Evolutionary conservation across 2,113 vertebrate species (phyloP), one percentile per base, ranked within the genome.

Genomic region (Neoarius graeffei): DNA sequence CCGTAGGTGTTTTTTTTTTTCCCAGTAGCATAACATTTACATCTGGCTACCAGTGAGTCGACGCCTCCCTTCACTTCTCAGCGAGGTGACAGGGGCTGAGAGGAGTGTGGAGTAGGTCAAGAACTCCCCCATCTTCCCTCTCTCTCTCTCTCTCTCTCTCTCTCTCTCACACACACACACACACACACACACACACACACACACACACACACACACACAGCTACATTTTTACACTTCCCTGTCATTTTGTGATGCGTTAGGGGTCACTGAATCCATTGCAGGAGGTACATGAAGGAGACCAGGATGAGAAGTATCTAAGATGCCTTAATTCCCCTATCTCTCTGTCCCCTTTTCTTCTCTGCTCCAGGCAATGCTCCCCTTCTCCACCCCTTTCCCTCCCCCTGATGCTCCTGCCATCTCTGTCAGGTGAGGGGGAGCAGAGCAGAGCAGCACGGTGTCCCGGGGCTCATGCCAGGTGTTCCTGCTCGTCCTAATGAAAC

Each of bases 181-280:
- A 93, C 92, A 91, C 93, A 93, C 92, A 91, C 88, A 81, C 92
- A 56, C 79, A 6, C 89, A 94, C 90, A 77, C 60, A 92, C 92
- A 93, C 92, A 94, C 86, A 89, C 56, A 85, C 84, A 77, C 20
- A 62, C 69, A 85, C 69, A 73, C 60, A 86, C 85, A 86, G 14
- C 57, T 54, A 19, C 48, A 64, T 9, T 88, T 87, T 64, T 92
- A 90, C 92, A 90, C 92, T 73, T 86, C 84, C 83, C 87, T 93
- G 94, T 93, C 94, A 93, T 92, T 71, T 91, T 93, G 90, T 94
- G 93, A 95, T 93, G 91, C 85, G 91, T 94, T 93, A 91, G 91
- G 92, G 93, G 92, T 93, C 92, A 87, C 82, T 91, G 92, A 54
- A 91, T 93, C 88, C 91, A 87, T 82, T 67, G 90, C 89, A 76